Evolutionary conservation across 2,113 vertebrate genomes (phyloP), one percentile per base, ranked within the genome.

Genomic region (Balaeniceps rex): DNA sequence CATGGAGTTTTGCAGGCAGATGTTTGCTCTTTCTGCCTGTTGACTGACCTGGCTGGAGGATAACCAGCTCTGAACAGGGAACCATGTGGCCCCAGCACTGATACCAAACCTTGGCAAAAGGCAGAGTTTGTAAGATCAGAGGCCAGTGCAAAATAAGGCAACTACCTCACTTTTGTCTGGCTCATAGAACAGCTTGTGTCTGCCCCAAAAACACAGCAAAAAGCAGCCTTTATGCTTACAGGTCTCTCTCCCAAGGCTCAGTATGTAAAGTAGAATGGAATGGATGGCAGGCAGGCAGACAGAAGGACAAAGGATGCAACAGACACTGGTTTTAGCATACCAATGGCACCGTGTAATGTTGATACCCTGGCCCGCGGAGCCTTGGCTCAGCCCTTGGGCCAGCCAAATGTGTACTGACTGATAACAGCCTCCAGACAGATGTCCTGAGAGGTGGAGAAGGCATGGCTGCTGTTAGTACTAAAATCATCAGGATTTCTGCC

Each of bases 311-410:
- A 71, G 17, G 47, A 34, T 49, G 44, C 29, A 70, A 31, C 26
- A 65, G 40, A 38, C 15, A 23, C 13, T 51, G 77, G 13, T 46
- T 91, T 68, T 68, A 54, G 77, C 77, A 78, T 69, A 9, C 24
- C 14, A 47, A 2, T 0, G 1, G 19, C 77, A 68, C 28, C 1
- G 0, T 14, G 44, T 9, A 42, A 58, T 2, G 36, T 33, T 65
- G 49, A 55, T 49, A 71, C 12, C 10, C 11, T 24, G 75, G 23
- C 36, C 31, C 5, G 4, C 0, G 0, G 44, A 61, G 14, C 31
- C 42, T 5, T 55, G 33, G 13, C 28, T 52, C 82, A 64, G n/a
- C 6, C 7, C 44, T 76, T 10, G 49, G 70, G 47, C 33, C 89
- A 84, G 65, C 13, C 78, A 80, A 16, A 52, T 4, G 61, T 42